These are phyloP conservation scores for Leptatherina wallacei DNA, from an alignment of 2,797 vertebrate genomes.

Conservation along the genomic window DNA sequence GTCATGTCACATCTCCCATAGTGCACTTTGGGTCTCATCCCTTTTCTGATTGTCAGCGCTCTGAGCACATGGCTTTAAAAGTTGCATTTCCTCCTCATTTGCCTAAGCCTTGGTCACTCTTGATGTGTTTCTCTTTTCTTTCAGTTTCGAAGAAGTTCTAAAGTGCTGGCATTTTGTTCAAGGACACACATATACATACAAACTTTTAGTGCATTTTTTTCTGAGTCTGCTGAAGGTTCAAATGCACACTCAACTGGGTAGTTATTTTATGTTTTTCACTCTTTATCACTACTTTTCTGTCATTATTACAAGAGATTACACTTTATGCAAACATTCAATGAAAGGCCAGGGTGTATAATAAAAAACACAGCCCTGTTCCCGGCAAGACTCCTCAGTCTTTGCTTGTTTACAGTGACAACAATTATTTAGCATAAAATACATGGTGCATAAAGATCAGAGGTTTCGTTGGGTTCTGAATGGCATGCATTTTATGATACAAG, in stretches of 20 bases:
- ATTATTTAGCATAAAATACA: conserved; percentile 78
- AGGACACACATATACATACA: conserved; percentile 72
- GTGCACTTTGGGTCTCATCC: conserved; percentile 77
- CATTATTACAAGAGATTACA: conserved; percentile 56
- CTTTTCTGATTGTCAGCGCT: conserved; percentile 86
- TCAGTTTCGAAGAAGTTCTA: conserved; percentile 71
- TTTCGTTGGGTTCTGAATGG: conserved; percentile 75
- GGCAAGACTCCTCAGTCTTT: conserved; percentile 69
- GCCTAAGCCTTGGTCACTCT: conserved; percentile 49
- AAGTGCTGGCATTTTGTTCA: conserved; percentile 83
- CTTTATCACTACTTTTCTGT: conserved; percentile 54
- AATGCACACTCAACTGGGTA: conserved; percentile 72
- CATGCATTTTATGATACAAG: conserved; percentile 80
- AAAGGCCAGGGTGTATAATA: conserved; percentile 69
- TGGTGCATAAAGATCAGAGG: conserved; percentile 79
- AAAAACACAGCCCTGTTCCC: conserved; percentile 63
- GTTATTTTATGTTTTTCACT: conserved; percentile 59
- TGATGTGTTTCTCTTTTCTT: conserved; percentile 38
- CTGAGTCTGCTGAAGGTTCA: conserved; percentile 64
- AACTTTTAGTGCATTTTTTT: conserved; percentile 77
- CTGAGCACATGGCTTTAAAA: conserved; percentile 85
- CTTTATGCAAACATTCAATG: conserved; percentile 74
- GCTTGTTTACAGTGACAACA: conserved; percentile 72
- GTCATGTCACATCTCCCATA: conserved; percentile 77
- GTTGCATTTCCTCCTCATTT: conserved; percentile 53